Percentiles rank a stretch among this genome's conserved stretches.
Evolutionary conservation across 2,888 invertebrate species (phyloP).

Genomic region (Cepaea hortensis): DNA sequence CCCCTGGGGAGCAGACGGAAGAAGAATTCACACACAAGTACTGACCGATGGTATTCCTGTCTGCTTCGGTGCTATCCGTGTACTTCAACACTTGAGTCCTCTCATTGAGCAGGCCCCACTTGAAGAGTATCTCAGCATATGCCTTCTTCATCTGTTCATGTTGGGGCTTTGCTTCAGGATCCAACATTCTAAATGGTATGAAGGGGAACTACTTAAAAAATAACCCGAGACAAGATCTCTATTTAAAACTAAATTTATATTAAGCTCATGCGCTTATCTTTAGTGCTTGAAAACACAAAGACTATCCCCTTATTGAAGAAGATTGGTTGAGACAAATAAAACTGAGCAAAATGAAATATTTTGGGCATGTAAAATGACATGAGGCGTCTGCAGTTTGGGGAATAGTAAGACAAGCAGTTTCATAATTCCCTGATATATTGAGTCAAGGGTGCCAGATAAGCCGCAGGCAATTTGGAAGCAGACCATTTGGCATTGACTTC

Average conservation of each 20-base stretch:
- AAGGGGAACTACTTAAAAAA: background rate
- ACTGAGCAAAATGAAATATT: too few species aligned
- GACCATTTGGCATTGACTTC: too few species aligned
- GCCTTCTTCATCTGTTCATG: conserved; percentile 90
- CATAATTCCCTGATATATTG: too few species aligned
- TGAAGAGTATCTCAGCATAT: conserved; percentile 91
- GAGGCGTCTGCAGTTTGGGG: too few species aligned
- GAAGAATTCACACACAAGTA: background rate
- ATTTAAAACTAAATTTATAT: background rate
- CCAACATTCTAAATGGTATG: conserved; percentile 73
- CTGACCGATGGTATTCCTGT: conserved; percentile 28
- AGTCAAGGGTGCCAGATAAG: too few species aligned
- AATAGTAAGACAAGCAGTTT: too few species aligned
- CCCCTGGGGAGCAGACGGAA: too few species aligned
- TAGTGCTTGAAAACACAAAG: too few species aligned
- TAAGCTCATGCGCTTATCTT: background rate
- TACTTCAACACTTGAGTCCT: conserved; percentile 85
- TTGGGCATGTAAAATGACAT: too few species aligned
- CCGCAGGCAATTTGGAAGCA: too few species aligned
- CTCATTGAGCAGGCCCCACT: conserved; percentile 88
- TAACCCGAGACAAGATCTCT: background rate
- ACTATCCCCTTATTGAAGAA: background rate
- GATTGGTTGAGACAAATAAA: too few species aligned
- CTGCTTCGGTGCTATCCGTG: conserved; percentile 34
- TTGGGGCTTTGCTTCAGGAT: conserved; percentile 79